phyloP scores from a whole-genome alignment of 1,140 invertebrate genomes.

The Scylla paramamosain region DNA sequence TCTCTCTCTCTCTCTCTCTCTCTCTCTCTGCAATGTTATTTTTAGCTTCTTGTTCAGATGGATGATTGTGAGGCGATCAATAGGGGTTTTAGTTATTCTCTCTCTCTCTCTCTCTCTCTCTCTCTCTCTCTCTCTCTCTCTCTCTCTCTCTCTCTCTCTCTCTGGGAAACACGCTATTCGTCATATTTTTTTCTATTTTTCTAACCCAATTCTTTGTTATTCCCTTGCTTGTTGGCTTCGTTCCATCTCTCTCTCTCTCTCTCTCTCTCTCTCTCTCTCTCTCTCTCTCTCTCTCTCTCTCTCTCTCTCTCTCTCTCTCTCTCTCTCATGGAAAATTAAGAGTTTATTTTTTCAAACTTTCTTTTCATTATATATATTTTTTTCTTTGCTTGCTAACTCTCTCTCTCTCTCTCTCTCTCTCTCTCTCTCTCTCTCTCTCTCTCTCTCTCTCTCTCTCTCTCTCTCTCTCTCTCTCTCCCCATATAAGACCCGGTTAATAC shows the following conservation, averaged over 20 bases:
- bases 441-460: background rate
- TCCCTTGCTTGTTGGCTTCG: too few relatives aligned
- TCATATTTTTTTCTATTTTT: background rate
- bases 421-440: background rate
- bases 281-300: background rate
- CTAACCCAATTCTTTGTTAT: too few relatives aligned
- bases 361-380: background rate
- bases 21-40: too few relatives aligned
- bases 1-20: too few relatives aligned
- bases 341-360: too few relatives aligned
- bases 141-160: background rate
- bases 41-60: too few relatives aligned
- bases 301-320: background rate
- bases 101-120: background rate
- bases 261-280: background rate
- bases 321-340: background rate
- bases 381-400: background rate
- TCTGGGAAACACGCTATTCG: too few relatives aligned
- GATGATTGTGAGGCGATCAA: too few relatives aligned
- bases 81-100: too few relatives aligned
- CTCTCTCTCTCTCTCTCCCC: background rate
- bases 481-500: too few relatives aligned
- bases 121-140: conserved; percentile 27
- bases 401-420: background rate
- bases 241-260: background rate